These are phyloP conservation scores for Rhagonycha lutea DNA, from an alignment of 2,888 invertebrate species.

Conservation along the genomic window DNA sequence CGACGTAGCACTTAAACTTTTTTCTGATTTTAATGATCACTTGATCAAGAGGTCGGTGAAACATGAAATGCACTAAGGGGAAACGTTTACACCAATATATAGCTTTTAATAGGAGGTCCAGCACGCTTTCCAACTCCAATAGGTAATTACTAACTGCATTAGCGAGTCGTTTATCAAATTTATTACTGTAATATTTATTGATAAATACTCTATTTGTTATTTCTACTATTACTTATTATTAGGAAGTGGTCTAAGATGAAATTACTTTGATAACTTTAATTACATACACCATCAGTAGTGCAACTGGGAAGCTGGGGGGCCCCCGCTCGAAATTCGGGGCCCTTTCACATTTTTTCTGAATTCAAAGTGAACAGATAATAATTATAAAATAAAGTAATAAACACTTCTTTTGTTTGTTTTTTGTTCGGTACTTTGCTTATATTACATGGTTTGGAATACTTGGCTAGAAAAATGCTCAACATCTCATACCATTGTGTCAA, in stretches of 20 bases:
- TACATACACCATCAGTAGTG: too few species aligned
- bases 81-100: slow-evolving; percentile 4
- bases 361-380: too few species aligned
- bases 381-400: too few species aligned
- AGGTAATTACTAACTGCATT: slow-evolving; percentile 16
- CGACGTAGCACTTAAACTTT: neutral
- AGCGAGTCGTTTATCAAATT: slow-evolving; percentile 14
- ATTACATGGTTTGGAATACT: too few species aligned
- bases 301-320: too few species aligned
- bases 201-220: neutral
- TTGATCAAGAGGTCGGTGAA: slow-evolving; percentile 7
- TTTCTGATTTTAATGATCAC: neutral
- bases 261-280: too few species aligned
- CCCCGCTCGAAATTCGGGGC: too few species aligned
- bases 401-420: too few species aligned
- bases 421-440: too few species aligned
- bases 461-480: too few species aligned
- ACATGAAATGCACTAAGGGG: slow-evolving; percentile 6
- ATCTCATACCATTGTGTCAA: too few species aligned
- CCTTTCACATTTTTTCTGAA: too few species aligned
- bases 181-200: slow-evolving; percentile 9
- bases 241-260: neutral
- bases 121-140: slow-evolving; percentile 7
- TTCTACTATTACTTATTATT: neutral
- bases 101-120: slow-evolving; percentile 10